A percentile compares a stretch with the other conserved stretches of the same genome.
Evolutionary conservation across 2,888 invertebrate species (phyloP).

Genomic region (Chironomus riparius): DNA sequence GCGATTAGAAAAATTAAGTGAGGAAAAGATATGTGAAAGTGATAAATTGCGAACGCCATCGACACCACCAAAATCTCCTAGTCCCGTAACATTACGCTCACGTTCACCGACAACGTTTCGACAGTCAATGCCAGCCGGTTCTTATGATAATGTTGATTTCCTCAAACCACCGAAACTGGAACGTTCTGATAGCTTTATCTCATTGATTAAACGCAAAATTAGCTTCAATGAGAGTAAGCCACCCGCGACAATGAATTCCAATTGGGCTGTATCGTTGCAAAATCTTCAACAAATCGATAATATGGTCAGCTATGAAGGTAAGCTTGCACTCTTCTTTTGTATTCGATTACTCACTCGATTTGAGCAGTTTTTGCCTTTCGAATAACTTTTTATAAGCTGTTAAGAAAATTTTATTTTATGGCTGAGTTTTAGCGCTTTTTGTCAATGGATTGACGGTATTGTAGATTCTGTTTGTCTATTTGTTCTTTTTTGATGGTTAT

Average conservation of each 20-base stretch:
- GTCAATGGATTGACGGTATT: no score
- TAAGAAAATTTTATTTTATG: no score
- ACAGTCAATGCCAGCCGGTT: slow-evolving; percentile 11
- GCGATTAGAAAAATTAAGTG: slow-evolving; percentile 39
- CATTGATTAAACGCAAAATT: slow-evolving; percentile 10
- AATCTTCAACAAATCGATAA: slow-evolving; percentile 48
- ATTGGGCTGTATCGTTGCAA: slow-evolving; percentile 47
- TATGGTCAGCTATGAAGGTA: slow-evolving; percentile 46
- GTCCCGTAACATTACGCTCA: background rate
- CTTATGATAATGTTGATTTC: slow-evolving; percentile 6
- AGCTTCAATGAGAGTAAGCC: slow-evolving; percentile 19
- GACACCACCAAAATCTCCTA: background rate
- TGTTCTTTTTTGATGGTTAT: no score
- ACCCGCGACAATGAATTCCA: slow-evolving; percentile 35
- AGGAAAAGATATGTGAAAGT: slow-evolving; percentile 33
- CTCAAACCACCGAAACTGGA: slow-evolving; percentile 7
- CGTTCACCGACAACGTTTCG: background rate
- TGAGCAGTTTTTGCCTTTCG: no score
- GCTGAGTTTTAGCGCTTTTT: no score
- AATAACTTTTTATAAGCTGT: no score
- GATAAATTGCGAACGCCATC: background rate
- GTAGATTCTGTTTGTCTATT: no score
- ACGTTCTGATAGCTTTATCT: slow-evolving; percentile 15
- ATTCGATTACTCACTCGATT: no score
- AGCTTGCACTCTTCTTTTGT: background rate